Conservation (phyloP, 2,113 vertebrate species). For the Brevimyrus niger region DNA sequence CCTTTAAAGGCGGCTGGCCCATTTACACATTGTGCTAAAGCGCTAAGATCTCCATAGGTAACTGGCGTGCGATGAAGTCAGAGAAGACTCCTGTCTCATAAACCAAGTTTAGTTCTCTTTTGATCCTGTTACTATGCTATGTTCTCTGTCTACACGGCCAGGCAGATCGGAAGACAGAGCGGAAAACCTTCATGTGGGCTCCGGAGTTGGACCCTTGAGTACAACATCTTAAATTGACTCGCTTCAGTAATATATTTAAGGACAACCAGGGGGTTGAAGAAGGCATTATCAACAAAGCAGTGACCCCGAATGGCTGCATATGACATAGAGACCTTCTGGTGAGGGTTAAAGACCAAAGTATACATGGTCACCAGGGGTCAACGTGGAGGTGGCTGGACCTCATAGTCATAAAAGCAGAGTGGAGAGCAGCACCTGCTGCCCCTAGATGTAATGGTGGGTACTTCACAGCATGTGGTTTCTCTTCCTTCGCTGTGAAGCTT, state of each 20-base stretch:
- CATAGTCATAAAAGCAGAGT: background rate
- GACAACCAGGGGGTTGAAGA: background rate
- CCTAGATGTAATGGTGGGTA: background rate
- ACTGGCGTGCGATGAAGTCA: background rate
- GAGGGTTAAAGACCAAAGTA: background rate
- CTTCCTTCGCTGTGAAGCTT: constrained; percentile 20
- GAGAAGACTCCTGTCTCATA: background rate
- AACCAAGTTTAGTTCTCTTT: background rate
- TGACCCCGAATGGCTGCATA: background rate
- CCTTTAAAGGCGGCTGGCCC: constrained; percentile 28
- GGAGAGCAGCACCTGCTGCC: background rate
- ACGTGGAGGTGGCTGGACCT: background rate
- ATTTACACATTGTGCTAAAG: background rate
- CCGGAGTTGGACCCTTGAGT: background rate
- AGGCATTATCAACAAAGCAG: background rate
- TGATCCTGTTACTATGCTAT: background rate
- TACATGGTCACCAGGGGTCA: background rate
- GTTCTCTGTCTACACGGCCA: background rate
- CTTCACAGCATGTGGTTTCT: background rate
- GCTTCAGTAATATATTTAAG: background rate
- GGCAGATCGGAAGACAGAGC: background rate
- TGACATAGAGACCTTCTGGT: background rate
- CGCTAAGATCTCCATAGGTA: background rate
- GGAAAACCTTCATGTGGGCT: background rate
- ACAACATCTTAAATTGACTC: background rate